These are phyloP conservation scores for Cynopterus sphinx DNA, from an alignment of 2,797 vertebrate species.

Conservation along the genomic window DNA sequence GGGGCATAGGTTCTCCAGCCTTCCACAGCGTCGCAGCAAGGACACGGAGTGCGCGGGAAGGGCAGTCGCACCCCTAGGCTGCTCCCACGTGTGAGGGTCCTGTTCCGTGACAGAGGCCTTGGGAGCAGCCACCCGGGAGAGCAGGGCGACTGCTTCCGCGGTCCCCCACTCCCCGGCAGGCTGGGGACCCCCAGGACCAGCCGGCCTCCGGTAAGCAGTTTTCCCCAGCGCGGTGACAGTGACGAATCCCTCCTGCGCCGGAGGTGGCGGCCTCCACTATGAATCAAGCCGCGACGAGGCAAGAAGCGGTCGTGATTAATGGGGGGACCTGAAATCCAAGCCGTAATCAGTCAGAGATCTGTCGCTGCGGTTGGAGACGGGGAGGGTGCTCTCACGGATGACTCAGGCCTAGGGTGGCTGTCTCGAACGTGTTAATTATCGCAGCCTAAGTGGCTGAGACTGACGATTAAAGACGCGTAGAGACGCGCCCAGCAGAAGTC, in stretches of 20 bases:
- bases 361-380: constrained; percentile 31
- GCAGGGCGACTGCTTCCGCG: background rate
- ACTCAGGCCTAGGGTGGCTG: background rate
- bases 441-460: background rate
- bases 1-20: background rate
- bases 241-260: constrained; percentile 68
- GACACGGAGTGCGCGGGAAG: background rate
- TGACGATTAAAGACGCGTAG: background rate
- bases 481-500: background rate
- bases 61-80: background rate
- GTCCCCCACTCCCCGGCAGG: background rate
- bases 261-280: constrained; percentile 68
- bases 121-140: background rate
- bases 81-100: no score
- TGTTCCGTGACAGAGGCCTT: background rate
- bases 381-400: constrained; percentile 46
- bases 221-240: constrained; percentile 58
- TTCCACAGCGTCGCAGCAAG: background rate
- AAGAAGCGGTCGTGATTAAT: constrained; percentile 66
- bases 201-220: constrained; percentile 44
- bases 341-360: constrained; percentile 62
- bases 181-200: constrained; percentile 38
- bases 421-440: constrained; percentile 54
- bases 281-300: constrained; percentile 63
- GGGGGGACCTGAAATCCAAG: constrained; percentile 69